Conservation (phyloP, 2,888 invertebrate species). For the Carabus problematicus region DNA sequence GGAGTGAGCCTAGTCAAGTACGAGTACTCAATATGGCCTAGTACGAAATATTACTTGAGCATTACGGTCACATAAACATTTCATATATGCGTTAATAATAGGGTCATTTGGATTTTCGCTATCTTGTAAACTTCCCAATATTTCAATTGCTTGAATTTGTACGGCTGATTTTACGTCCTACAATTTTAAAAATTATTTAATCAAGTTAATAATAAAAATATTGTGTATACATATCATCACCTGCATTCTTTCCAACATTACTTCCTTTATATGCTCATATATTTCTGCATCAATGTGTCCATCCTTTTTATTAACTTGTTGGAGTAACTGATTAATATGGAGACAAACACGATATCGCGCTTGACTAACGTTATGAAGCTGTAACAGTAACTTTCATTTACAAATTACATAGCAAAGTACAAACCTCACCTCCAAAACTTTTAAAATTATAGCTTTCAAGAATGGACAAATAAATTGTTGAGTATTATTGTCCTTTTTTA, state of each 20-base stretch:
- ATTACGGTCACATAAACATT: conserved; percentile 73
- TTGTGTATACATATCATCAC: conserved; percentile 39
- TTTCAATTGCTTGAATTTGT: conserved; percentile 79
- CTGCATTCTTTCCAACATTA: conserved; percentile 49
- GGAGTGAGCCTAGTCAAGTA: no score
- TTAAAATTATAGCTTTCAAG: conserved; percentile 16
- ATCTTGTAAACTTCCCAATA: conserved; percentile 81
- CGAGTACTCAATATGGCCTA: not conserved
- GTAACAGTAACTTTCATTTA: not conserved
- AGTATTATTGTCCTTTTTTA: conserved; percentile 13
- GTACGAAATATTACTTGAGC: conserved; percentile 62
- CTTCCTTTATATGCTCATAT: conserved; percentile 49
- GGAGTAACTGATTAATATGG: conserved; percentile 28
- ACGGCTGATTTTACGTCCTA: conserved; percentile 78
- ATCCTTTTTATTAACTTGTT: conserved; percentile 26
- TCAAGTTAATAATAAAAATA: conserved; percentile 11
- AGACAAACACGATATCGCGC: conserved; percentile 22
- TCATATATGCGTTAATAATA: conserved; percentile 78
- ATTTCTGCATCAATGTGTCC: conserved; percentile 42
- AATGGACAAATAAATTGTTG: conserved; percentile 25
- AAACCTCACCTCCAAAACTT: conserved; percentile 22
- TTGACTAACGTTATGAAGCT: conserved; percentile 7
- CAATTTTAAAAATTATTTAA: not conserved
- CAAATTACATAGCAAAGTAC: not conserved
- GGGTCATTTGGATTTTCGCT: conserved; percentile 77